Base-by-base conservation (phyloP, 2,888 invertebrate genomes). In the Dyspetes luteomarginatus region DNA sequence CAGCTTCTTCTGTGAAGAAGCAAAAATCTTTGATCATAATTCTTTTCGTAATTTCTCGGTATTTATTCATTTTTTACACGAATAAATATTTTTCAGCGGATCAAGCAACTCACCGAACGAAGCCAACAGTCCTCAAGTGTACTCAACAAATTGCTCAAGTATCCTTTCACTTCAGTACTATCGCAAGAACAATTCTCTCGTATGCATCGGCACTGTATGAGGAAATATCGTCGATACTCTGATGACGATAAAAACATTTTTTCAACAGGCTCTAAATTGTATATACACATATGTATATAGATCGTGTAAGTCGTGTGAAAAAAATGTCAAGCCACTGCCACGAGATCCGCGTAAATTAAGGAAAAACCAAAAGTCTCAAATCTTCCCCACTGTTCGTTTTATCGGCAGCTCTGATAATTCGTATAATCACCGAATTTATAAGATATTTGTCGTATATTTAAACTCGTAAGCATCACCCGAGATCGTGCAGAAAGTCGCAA, bases 111-210 rank as follows among this genome's bases (percentile, higher is more conserved):
- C 85, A 77, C 84, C 86, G 56, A 62, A 36, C 19, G 83, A 80
- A 62, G 65, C 22, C 36, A 78, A 84, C 26, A 86, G 84, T 75
- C 87, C 90, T 67, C 91, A 91, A 86, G 84, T 86, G 78, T 91
- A 88, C 79, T 83, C 88, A 78, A 90, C 92, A 76, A 90, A 84
- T 86, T 91, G 92, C 84, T 90, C 91, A 86, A 91, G 91, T 77
- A 90, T 92, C 77, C 86, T 92, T 52, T 91, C 92, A 17, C 85
- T 92, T 75, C 89, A 89, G 82, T 91, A 91, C 82, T 90, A 90
- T 58, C 86, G 85, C 22, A 91, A 90, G 81, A 91, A 89, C 68
- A 89, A 86, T 86, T 91, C 92, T 43, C 88, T 91, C 28, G 86
- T 92, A 67, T 92, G 92, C 81, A 90, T 92, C 22, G 91, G 92